Base-by-base conservation (phyloP, 2,113 vertebrate genomes). In the Danionella cerebrum region DNA sequence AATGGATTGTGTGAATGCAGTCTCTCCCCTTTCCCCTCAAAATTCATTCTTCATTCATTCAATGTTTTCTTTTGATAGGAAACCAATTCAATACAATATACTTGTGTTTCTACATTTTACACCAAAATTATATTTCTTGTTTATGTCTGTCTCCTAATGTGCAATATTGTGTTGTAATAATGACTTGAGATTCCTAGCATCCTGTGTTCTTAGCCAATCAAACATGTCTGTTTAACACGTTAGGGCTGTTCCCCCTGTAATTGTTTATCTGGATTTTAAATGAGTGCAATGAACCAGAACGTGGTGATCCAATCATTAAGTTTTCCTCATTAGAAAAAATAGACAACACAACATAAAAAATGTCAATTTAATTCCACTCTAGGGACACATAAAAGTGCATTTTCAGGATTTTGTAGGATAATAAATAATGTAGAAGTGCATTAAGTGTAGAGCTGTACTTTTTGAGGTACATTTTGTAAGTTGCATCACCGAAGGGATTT, bases 141-240 rank as follows among this genome's bases (percentile, higher is more conserved):
- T 63, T 58, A 65, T 72, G 55, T 75, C 69, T 80, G 41, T 84
- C 62, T 83, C 18, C 76, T 66, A 35, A 85, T 69, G 82, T 88
- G 84, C 84, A 85, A 88, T 88, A 88, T 55, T 65, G 65, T 63
- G 55, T 76, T 76, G 16, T 44, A 69, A 70, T 70, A 73, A 80
- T 85, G 81, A 84, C 78, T 83, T 83, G 80, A 86, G 66, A 74
- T 72, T 58, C 58, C 69, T 70, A 74, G 76, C 65, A 63, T 25
- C n/a, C 63, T 65, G 72, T 72, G 52, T 66, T 70, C 65, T 71
- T 69, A 74, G 58, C 54, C 72, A 72, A 60, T 57, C 67, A 53
- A 69, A 51, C 22, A 47, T 39, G 41, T 70, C 50, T 67, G 66
- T 70, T 73, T 57, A 78, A 68, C 45, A 22, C 60, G 65, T 63